These are phyloP conservation scores for Lamellibrachia luymesi DNA, from an alignment of 1,140 invertebrate species.

Conservation along the genomic window DNA sequence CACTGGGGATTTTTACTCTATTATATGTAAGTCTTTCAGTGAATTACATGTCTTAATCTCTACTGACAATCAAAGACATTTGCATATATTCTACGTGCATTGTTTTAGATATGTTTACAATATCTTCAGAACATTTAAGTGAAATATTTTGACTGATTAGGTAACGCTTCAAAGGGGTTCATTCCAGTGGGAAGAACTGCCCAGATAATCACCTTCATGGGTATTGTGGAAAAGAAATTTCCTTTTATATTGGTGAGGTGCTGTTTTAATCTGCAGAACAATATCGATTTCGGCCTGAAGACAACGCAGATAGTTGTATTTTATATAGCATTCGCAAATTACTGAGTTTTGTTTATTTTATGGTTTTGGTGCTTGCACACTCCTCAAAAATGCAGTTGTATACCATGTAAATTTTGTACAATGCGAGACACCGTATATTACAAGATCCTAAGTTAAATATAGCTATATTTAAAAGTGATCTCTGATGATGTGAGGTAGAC, in stretches of 20 bases:
- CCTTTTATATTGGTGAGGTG: background rate
- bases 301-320: background rate
- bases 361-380: background rate
- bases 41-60: background rate
- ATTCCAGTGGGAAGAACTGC: background rate
- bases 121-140: background rate
- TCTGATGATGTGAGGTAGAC: background rate
- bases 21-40: background rate
- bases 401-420: background rate
- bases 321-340: background rate
- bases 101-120: background rate
- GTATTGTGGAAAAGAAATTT: background rate
- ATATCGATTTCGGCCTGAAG: background rate
- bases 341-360: background rate
- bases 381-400: background rate
- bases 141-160: background rate
- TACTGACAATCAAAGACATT: background rate
- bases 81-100: background rate
- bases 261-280: background rate
- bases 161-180: background rate
- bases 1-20: background rate
- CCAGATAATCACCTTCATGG: background rate
- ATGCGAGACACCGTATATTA: background rate
- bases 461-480: background rate
- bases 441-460: background rate